Evolutionary conservation across 1,140 invertebrate genomes (phyloP), one percentile per base, ranked within the genome.

Genomic region (Trissolcus basalis): DNA sequence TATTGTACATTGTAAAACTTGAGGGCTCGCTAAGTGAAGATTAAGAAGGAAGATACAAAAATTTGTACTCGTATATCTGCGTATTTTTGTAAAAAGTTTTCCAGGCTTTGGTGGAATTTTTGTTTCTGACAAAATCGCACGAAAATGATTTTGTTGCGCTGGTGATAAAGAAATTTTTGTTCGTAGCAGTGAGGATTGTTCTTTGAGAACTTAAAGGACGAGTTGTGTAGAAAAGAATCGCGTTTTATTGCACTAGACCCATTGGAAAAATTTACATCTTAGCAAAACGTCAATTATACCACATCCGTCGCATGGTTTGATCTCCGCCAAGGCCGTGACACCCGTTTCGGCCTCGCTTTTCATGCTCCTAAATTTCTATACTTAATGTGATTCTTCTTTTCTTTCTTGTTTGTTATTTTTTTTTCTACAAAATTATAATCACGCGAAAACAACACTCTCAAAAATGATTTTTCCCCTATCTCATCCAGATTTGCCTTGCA

Each of bases 181-280:
- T 9, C 8, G 58, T 54, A 64, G 43, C 48, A 58, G 60, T 39
- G 61, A 67, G 61, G 61, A 61, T 35, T 11, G 45, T 48, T 69
- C 13, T 55, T 44, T n/a, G n/a, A n/a, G n/a, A n/a, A n/a, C n/a
- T n/a, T n/a, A n/a, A n/a, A n/a, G n/a, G n/a, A n/a, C n/a, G n/a
- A n/a, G n/a, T n/a, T n/a, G n/a, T n/a, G n/a, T 39, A 74, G 4
- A 8, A 32, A 76, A 70, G 48, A 70, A 60, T 60, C 49, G 60
- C 65, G 58, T 68, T 77, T 27, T 79, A 81, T 81, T 81, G 80
- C 78, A 81, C 80, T 69, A 69, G 36, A 73, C 78, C 78, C 76
- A 39, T n/a, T 39, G 48, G 33, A 47, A n/a, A 69, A 51, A 50
- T 60, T 69, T 47, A 33, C 16, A 48, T 16, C 19, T 9, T 36